These are phyloP conservation scores for Cylas formicarius DNA, from an alignment of 1,140 invertebrate species.

Conservation along the genomic window DNA sequence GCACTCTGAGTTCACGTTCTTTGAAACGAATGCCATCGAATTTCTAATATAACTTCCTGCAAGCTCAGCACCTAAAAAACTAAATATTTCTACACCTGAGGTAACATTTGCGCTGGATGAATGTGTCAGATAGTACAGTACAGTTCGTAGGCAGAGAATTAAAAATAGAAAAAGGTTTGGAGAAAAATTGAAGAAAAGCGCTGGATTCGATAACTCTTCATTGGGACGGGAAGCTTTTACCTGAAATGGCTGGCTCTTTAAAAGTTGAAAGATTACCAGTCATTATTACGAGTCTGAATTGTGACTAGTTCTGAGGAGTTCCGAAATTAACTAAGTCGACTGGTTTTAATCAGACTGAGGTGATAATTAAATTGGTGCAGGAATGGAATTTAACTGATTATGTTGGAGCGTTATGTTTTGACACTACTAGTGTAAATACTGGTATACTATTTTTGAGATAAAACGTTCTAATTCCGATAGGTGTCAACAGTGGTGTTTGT, in stretches of 20 bases:
- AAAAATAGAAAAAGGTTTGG: no score
- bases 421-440: neutral
- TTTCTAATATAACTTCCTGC: neutral
- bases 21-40: neutral
- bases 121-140: no score
- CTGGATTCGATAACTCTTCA: no score
- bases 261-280: neutral
- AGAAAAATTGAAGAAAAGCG: no score
- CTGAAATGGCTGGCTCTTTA: constrained; percentile 1
- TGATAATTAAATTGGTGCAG: constrained; percentile 4
- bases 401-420: neutral
- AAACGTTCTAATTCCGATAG: neutral
- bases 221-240: constrained; percentile 2
- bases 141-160: no score
- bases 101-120: no score
- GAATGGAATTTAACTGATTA: neutral
- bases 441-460: neutral
- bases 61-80: no score
- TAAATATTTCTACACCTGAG: no score
- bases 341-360: constrained; percentile 3
- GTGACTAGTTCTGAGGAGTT: neutral
- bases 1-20: no score
- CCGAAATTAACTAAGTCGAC: constrained; percentile 2
- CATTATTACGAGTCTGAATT: constrained; percentile 2
- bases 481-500: neutral